Percentiles rank a stretch among this genome's conserved stretches.
These are phyloP conservation scores for Gadopsis bispinosus DNA, from an alignment of 2,797 vertebrate species.

Conservation along the genomic window DNA sequence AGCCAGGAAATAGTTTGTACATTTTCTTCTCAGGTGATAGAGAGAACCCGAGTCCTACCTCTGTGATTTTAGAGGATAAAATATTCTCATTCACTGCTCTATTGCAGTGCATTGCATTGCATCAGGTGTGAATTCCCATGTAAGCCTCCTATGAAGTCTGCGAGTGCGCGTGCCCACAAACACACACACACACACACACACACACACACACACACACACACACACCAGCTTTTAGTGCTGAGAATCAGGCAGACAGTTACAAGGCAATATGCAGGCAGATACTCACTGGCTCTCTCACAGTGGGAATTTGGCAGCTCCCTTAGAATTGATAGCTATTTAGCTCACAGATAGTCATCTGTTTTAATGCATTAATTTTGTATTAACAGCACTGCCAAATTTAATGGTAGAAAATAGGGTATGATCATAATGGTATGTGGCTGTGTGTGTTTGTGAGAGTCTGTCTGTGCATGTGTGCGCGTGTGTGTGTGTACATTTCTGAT, in stretches of 20 bases:
- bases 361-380: slow-evolving; percentile 88
- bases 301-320: slow-evolving; percentile 84
- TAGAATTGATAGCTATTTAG: slow-evolving; percentile 88
- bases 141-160: slow-evolving; percentile 23
- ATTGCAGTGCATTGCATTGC: slow-evolving; percentile 40
- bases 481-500: slow-evolving; percentile 61
- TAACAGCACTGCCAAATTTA: slow-evolving; percentile 86
- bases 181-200: slow-evolving; percentile 8
- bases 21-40: slow-evolving; percentile 34
- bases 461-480: slow-evolving; percentile 2
- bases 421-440: slow-evolving; percentile 74
- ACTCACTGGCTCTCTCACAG: slow-evolving; percentile 78
- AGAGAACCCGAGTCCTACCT: slow-evolving; percentile 33
- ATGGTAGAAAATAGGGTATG: slow-evolving; percentile 83
- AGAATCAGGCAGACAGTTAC: slow-evolving; percentile 81
- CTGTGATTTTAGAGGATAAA: slow-evolving; percentile 47
- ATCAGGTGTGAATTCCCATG: slow-evolving; percentile 56
- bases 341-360: slow-evolving; percentile 85
- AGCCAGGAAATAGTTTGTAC: slow-evolving; percentile 44
- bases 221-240: slow-evolving; percentile 74
- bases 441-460: slow-evolving; percentile 39
- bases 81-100: slow-evolving; percentile 32
- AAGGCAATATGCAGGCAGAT: slow-evolving; percentile 85
- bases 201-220: slow-evolving; percentile 27
- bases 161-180: not conserved